phyloP scores from a whole-genome alignment of 1,140 invertebrate genomes.

The Phenacoccus solenopsis region DNA sequence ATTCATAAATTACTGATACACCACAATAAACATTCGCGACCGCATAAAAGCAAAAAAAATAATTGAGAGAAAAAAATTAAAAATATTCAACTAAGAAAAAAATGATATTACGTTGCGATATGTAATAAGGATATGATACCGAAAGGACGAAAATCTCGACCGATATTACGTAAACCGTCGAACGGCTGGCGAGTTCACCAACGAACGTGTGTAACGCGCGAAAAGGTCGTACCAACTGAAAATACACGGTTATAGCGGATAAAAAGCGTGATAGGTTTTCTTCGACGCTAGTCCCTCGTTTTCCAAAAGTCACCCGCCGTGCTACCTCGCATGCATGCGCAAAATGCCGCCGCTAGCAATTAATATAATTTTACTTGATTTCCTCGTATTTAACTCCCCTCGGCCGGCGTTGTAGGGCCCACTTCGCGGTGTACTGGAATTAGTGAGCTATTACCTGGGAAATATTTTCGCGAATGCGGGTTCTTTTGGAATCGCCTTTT shows the following conservation, averaged over 20 bases:
- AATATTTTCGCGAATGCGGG: too few relatives aligned
- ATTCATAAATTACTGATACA: too few relatives aligned
- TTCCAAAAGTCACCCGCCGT: not conserved
- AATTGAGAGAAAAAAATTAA: too few relatives aligned
- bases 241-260: not conserved
- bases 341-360: not conserved
- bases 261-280: not conserved
- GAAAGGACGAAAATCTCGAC: not conserved
- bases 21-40: too few relatives aligned
- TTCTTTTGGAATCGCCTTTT: too few relatives aligned
- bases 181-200: not conserved
- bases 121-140: not conserved
- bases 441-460: too few relatives aligned
- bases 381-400: not conserved
- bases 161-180: not conserved
- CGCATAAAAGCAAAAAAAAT: too few relatives aligned
- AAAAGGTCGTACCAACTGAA: not conserved
- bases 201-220: not conserved
- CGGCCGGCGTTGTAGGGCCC: too few relatives aligned
- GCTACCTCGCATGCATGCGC: not conserved
- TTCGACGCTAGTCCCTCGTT: not conserved
- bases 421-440: too few relatives aligned
- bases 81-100: too few relatives aligned
- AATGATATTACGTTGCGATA: not conserved
- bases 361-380: conserved; percentile 4